phyloP scores from a whole-genome alignment of 2,797 vertebrate genomes.

The Sebastes hubbsi region DNA sequence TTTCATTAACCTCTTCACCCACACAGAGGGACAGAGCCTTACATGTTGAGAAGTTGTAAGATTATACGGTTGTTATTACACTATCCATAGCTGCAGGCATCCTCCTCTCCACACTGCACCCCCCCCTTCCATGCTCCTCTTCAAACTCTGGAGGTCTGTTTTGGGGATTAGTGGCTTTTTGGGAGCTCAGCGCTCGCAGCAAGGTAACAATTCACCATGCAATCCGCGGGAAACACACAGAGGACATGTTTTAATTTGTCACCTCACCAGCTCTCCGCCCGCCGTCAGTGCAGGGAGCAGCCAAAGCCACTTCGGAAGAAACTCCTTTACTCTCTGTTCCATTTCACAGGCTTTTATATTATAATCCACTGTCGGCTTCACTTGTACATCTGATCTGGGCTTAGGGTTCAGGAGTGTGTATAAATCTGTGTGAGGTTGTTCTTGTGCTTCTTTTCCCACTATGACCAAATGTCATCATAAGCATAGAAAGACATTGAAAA shows the following conservation, averaged over 20 bases:
- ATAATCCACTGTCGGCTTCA: conserved; percentile 44
- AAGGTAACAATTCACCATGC: conserved; percentile 42
- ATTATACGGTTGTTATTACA: conserved; percentile 29
- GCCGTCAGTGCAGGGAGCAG: conserved; percentile 17
- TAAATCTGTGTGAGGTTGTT: background rate
- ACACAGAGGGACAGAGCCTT: conserved; percentile 5
- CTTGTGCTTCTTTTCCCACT: background rate
- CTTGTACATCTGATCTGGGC: conserved; percentile 45
- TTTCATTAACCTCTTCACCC: conserved; percentile 6
- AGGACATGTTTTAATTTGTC: conserved; percentile 67
- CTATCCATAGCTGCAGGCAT: conserved; percentile 31
- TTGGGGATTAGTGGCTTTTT: conserved; percentile 52
- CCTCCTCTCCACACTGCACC: background rate
- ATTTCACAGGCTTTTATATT: conserved; percentile 49
- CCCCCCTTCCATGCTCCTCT: background rate
- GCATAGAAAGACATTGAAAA: background rate
- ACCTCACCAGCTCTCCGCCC: conserved; percentile 37
- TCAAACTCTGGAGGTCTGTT: conserved; percentile 38
- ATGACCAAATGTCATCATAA: conserved; percentile 1
- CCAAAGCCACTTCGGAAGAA: conserved; percentile 23
- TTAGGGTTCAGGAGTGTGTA: conserved; percentile 20
- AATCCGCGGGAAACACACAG: conserved; percentile 40
- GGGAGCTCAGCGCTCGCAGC: conserved; percentile 42
- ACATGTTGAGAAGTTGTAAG: conserved; percentile 27
- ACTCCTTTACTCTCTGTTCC: conserved; percentile 30